These are phyloP conservation scores for Myripristis murdjan DNA, from an alignment of 2,797 vertebrate species.

Conservation along the genomic window DNA sequence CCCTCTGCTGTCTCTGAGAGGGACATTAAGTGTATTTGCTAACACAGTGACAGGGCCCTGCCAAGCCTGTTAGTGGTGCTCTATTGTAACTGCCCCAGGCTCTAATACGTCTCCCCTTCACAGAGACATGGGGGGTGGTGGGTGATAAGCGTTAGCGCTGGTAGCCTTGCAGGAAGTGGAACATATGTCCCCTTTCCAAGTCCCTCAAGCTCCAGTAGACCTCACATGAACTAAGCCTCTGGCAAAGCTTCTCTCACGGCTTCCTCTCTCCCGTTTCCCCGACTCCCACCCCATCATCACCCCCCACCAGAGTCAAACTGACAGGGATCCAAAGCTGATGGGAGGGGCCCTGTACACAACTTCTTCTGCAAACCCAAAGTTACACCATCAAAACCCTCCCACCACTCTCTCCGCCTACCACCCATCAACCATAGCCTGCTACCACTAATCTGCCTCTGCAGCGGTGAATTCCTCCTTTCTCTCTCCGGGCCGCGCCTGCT, in stretches of 20 bases:
- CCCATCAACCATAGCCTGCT: conserved; percentile 26
- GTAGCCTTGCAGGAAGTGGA: conserved; percentile 63
- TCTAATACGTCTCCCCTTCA: conserved; percentile 48
- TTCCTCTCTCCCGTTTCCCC: too few relatives aligned
- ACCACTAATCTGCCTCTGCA: conserved; percentile 54
- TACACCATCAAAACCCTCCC: conserved; percentile 35
- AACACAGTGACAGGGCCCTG: conserved; percentile 38
- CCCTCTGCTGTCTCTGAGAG: conserved; percentile 39
- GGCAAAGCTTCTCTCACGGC: conserved; percentile 49
- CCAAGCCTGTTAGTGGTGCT: conserved; percentile 53
- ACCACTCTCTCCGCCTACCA: conserved; percentile 38
- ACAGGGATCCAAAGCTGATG: conserved; percentile 61
- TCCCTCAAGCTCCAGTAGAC: conserved; percentile 69
- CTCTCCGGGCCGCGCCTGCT: conserved; percentile 44
- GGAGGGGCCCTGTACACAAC: conserved; percentile 49
- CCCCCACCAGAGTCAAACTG: conserved; percentile 64
- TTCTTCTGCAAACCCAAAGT: conserved; percentile 44
- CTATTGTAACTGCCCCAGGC: conserved; percentile 46
- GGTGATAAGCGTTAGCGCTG: conserved; percentile 58
- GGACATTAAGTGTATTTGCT: conserved; percentile 43
- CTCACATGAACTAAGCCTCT: conserved; percentile 76
- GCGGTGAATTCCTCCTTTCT: conserved; percentile 49
- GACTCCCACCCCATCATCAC: too few relatives aligned
- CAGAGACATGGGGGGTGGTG: conserved; percentile 43
- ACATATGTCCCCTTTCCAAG: conserved; percentile 68